A percentile compares a stretch with the other conserved stretches of the same genome.
Conservation (phyloP, 2,888 invertebrate species). For the Drosophila leonis region DNA sequence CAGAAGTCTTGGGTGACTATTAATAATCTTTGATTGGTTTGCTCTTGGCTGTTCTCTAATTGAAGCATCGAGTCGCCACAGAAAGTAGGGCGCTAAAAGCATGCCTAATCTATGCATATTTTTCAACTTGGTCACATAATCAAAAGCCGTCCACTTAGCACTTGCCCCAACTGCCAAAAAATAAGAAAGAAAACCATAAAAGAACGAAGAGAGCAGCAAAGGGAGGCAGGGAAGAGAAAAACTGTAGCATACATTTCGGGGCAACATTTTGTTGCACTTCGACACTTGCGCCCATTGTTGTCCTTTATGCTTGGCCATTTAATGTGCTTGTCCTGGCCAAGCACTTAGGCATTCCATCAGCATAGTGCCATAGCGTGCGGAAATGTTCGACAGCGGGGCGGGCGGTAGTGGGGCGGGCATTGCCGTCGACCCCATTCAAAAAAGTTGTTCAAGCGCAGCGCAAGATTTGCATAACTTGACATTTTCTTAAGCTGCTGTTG, state of each 20-base stretch:
- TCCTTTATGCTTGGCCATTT: conserved; percentile 54
- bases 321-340: conserved; percentile 41
- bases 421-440: conserved; percentile 48
- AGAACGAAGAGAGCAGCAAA: conserved; percentile 1
- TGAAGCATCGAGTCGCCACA: conserved; percentile 58
- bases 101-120: conserved; percentile 79
- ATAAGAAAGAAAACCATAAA: conserved; percentile 1
- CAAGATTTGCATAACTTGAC: conserved; percentile 72
- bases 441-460: conserved; percentile 62
- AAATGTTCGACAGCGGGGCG: conserved; percentile 29
- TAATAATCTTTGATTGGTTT: not conserved
- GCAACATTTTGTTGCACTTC: conserved; percentile 75
- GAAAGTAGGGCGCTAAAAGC: conserved; percentile 73
- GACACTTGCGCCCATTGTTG: conserved; percentile 44
- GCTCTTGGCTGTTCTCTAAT: conserved; percentile 32
- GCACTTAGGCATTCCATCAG: conserved; percentile 77
- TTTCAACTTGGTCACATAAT: conserved; percentile 57
- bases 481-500: conserved; percentile 25
- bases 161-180: conserved; percentile 11
- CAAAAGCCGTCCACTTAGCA: conserved; percentile 47
- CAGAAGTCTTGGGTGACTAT: conserved; percentile 1
- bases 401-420: not conserved
- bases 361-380: conserved; percentile 64
- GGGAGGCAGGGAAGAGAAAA: conserved; percentile 23
- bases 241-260: conserved; percentile 56